A percentile compares a stretch with the other conserved stretches of the same genome.
Conservation (phyloP, 2,797 vertebrate species). For the Molossus molossus region DNA sequence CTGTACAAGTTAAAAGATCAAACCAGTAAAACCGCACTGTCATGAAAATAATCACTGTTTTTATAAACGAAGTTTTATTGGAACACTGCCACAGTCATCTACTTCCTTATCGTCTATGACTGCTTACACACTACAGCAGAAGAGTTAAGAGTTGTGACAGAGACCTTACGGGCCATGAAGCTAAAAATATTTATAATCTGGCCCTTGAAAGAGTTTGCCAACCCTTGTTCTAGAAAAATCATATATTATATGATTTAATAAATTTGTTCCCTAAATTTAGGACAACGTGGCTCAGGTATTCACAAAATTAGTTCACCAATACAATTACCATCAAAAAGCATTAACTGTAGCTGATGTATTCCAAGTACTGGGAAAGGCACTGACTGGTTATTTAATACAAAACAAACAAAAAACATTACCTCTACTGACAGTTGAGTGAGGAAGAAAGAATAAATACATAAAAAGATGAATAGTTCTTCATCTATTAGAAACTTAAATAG, state of each 20-base stretch:
- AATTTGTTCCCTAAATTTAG: slow-evolving; percentile 63
- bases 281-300: slow-evolving; percentile 49
- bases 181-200: slow-evolving; percentile 42
- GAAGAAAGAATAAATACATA: slow-evolving; percentile 27
- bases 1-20: slow-evolving; percentile 4
- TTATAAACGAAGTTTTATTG: neutral
- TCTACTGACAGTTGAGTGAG: neutral
- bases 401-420: slow-evolving; percentile 17
- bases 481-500: neutral
- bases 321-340: slow-evolving; percentile 62
- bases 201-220: slow-evolving; percentile 66
- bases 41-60: slow-evolving; percentile 23
- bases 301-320: slow-evolving; percentile 65
- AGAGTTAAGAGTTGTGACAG: neutral
- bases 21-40: slow-evolving; percentile 2
- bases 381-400: neutral
- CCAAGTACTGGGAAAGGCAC: slow-evolving; percentile 52
- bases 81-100: neutral
- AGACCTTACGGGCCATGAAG: neutral
- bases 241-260: slow-evolving; percentile 64
- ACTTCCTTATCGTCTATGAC: neutral
- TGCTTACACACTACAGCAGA: neutral
- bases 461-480: neutral
- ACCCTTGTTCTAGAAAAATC: slow-evolving; percentile 79
- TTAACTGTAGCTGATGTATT: slow-evolving; percentile 30